phyloP scores from a whole-genome alignment of 1,140 invertebrate species.

The Portunus trituberculatus region DNA sequence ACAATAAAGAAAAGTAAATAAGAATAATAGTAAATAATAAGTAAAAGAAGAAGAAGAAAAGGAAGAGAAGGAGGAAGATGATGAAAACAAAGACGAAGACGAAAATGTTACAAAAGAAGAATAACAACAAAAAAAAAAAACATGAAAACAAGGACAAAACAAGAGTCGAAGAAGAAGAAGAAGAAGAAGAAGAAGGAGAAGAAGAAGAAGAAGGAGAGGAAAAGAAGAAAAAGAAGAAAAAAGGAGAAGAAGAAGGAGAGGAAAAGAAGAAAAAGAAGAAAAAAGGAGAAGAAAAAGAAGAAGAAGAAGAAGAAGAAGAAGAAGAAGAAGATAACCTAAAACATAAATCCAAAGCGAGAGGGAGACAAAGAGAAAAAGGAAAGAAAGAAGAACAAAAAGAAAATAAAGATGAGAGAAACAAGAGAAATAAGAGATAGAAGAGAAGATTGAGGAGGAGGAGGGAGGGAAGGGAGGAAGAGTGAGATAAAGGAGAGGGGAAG shows the following conservation, averaged over 20 bases:
- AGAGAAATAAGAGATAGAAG: too few species aligned
- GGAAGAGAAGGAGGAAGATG: background rate
- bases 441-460: background rate
- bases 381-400: too few species aligned
- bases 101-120: background rate
- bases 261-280: too few species aligned
- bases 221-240: background rate
- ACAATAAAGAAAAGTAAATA: too few species aligned
- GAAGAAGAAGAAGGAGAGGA: background rate
- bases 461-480: background rate
- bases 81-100: conserved; percentile 17
- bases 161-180: background rate
- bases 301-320: too few species aligned
- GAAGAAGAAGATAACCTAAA: too few species aligned
- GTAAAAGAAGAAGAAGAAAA: background rate
- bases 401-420: too few species aligned
- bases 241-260: too few species aligned
- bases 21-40: too few species aligned
- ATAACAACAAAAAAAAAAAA: conserved; percentile 29
- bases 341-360: too few species aligned
- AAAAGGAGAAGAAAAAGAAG: too few species aligned
- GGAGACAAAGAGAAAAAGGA: too few species aligned
- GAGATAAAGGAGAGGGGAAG: background rate
- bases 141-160: conserved; percentile 26
- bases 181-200: background rate